Evolutionary conservation across 2,888 invertebrate genomes (phyloP).

Genomic region (Coenonympha glycerion): DNA sequence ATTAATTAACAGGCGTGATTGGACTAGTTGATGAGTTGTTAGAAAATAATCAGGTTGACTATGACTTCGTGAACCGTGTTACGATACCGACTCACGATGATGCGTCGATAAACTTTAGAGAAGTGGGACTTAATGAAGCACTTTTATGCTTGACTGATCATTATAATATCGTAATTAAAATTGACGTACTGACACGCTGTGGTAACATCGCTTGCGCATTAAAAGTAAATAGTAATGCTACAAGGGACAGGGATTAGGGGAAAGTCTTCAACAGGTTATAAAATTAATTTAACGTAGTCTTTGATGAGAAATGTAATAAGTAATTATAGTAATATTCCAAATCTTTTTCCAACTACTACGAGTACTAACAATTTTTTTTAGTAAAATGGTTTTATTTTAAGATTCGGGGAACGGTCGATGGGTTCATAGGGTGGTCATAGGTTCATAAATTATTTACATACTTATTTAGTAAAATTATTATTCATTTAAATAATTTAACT

Average conservation of each 20-base stretch:
- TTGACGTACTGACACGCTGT: slow-evolving; percentile 28
- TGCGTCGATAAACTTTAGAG: slow-evolving; percentile 24
- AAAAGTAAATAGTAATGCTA: slow-evolving; percentile 5
- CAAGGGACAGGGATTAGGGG: not conserved
- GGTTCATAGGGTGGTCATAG: too few species aligned
- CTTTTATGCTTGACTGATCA: slow-evolving; percentile 32
- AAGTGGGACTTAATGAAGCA: slow-evolving; percentile 31
- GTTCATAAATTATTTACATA: too few species aligned
- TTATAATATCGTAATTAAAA: slow-evolving; percentile 35
- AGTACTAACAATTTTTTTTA: too few species aligned
- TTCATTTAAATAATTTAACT: too few species aligned
- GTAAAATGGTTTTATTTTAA: too few species aligned
- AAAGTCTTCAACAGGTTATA: slow-evolving; percentile 40
- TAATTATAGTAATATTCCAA: too few species aligned
- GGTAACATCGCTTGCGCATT: slow-evolving; percentile 16
- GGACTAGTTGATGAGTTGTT: slow-evolving; percentile 28
- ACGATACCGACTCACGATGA: slow-evolving; percentile 31
- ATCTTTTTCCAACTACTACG: too few species aligned
- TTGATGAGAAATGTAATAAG: too few species aligned
- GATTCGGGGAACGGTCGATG: too few species aligned
- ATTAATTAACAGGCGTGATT: slow-evolving; percentile 28
- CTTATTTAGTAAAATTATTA: too few species aligned
- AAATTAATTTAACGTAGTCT: too few species aligned
- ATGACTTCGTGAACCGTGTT: slow-evolving; percentile 20
- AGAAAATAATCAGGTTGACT: slow-evolving; percentile 29